Percentiles rank a stretch among this genome's conserved stretches.
These are phyloP conservation scores for Drosophila anomalata DNA, from an alignment of 2,888 invertebrate species.

Conservation along the genomic window DNA sequence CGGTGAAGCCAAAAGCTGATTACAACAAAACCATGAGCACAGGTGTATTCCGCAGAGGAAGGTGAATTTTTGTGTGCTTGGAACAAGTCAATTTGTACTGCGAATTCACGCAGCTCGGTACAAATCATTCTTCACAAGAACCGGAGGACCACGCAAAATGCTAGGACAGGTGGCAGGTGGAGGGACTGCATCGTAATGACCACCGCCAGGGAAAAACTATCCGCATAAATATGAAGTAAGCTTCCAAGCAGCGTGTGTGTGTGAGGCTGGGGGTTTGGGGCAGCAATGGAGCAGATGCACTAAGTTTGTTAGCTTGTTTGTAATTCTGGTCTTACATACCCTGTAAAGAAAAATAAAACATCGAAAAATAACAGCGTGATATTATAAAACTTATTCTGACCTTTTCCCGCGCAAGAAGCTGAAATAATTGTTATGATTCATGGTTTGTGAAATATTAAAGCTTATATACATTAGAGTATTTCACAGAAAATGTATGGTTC, in stretches of 20 bases:
- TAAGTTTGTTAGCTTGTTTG: conserved; percentile 30
- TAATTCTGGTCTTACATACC: conserved; percentile 29
- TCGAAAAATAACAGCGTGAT: too few species aligned
- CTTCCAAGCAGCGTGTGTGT: conserved; percentile 16
- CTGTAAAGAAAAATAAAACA: conserved; percentile 1
- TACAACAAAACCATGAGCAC: conserved; percentile 22
- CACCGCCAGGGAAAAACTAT: conserved; percentile 20
- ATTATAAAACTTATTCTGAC: neutral
- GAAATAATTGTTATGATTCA: neutral
- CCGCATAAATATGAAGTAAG: conserved; percentile 46
- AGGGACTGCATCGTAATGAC: conserved; percentile 53
- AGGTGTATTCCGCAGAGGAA: conserved; percentile 25
- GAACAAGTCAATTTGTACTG: conserved; percentile 72
- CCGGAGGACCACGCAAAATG: neutral
- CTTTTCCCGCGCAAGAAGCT: neutral
- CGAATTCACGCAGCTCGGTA: conserved; percentile 56
- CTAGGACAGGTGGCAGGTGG: conserved; percentile 7
- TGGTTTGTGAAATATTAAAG: neutral
- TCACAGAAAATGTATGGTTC: too few species aligned
- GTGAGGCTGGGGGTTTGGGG: conserved; percentile 20
- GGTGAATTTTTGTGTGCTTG: conserved; percentile 39
- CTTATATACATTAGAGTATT: neutral
- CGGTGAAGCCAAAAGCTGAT: conserved; percentile 46
- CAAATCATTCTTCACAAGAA: conserved; percentile 58
- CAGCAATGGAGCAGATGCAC: conserved; percentile 42